Percentiles rank a stretch among this genome's conserved stretches.
phyloP scores from a whole-genome alignment of 2,888 invertebrate genomes.

The Latrodectus elegans region DNA sequence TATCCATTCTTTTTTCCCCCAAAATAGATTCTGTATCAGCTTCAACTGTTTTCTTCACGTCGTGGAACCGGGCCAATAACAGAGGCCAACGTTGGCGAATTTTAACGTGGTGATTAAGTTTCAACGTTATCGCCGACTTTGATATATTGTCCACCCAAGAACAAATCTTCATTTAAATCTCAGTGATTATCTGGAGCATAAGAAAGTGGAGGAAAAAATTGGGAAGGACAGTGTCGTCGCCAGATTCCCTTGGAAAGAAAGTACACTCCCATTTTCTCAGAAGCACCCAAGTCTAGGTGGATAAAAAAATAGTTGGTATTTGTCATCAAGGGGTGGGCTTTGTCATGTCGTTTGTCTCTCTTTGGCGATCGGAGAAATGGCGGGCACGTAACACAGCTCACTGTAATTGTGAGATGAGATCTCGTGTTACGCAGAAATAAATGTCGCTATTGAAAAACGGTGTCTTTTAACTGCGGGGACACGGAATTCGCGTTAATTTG shows the following conservation, averaged over 20 bases:
- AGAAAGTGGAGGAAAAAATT: too few relatives aligned
- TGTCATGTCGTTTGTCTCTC: conserved; percentile 22
- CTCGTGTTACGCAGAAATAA: conserved; percentile 31
- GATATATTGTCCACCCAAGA: too few relatives aligned
- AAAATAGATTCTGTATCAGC: too few relatives aligned
- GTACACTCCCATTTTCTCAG: too few relatives aligned
- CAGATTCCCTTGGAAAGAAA: too few relatives aligned
- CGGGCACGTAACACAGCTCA: not conserved
- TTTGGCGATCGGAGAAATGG: conserved; percentile 4
- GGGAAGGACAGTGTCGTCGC: too few relatives aligned
- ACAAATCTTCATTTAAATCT: too few relatives aligned
- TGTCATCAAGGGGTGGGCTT: conserved; percentile 16
- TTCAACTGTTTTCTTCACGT: not conserved
- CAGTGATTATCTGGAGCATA: too few relatives aligned
- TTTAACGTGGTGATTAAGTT: too few relatives aligned
- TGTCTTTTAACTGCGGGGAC: conserved; percentile 42
- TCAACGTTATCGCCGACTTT: too few relatives aligned
- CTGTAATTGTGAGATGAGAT: conserved; percentile 18
- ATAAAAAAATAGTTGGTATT: conserved; percentile 31
- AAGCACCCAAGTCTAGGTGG: not conserved
- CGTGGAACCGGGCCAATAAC: not conserved
- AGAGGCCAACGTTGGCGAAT: too few relatives aligned
- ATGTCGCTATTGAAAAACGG: conserved; percentile 44
- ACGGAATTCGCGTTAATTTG: conserved; percentile 52
- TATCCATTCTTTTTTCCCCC: too few relatives aligned